Base-by-base conservation (phyloP, 2,113 vertebrate genomes). In the Buteo buteo region DNA sequence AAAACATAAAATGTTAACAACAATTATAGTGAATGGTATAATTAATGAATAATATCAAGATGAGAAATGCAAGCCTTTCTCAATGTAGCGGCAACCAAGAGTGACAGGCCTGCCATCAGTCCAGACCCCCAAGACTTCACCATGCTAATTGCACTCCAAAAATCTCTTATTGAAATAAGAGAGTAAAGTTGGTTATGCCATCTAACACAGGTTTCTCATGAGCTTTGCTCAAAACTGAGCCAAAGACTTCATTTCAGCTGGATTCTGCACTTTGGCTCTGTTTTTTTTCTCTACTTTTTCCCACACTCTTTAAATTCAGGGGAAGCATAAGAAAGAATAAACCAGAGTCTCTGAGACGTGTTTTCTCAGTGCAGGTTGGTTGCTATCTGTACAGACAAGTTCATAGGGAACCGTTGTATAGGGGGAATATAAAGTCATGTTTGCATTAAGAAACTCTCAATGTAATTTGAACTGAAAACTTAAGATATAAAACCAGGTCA, bases 251-350 rank as follows among this genome's bases (percentile, higher is more conserved):
- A 83, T 80, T 90, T 82, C 45, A 55, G 7, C 25, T 82, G n/a
- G 34, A 25, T 70, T 76, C 64, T 74, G 21, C 7, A 7, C 26
- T 80, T 87, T 13, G 12, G 6, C n/a, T 81, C 24, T 50, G 8
- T 3, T 31, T 29, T n/a, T 10, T 36, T 7, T 11, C 2, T 5
- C 29, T 6, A 22, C 7, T 17, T 17, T 6, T 6, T 32, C 24
- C 6, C 20, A 4, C 4, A 10, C 36, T 1, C 65, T 29, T 50
- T 65, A 64, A 45, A 66, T 76, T 79, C 42, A 81, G 69, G 31
- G 81, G n/a, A 70, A 79, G 18, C 11, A 2, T 44, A 64, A 79
- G 54, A 54, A 65, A 61, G 17, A 71, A 16, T 24, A 38, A 52
- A 83, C 22, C 22, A 34, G 64, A 76, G 16, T 49, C 17, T 70